Conservation (phyloP, 2,113 vertebrate genomes). For the Tychaedon coryphoeus region DNA sequence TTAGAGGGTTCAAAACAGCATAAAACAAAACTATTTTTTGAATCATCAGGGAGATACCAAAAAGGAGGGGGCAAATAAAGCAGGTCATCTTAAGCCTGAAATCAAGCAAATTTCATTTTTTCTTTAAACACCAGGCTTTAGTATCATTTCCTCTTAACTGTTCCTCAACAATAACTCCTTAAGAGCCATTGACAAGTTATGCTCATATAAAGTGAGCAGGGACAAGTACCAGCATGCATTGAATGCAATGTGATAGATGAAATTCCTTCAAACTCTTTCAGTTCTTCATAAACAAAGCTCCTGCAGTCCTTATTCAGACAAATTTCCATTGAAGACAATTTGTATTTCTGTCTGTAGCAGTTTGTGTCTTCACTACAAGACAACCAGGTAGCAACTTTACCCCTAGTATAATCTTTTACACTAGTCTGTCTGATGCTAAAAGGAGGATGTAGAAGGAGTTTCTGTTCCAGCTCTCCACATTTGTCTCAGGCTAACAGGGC, state of each 20-base stretch:
- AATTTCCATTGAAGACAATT: background rate
- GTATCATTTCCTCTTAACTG: background rate
- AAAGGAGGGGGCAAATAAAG: fast-evolving
- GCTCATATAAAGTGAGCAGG: background rate
- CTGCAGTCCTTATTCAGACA: background rate
- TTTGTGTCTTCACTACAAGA: background rate
- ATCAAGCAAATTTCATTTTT: background rate
- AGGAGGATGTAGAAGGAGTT: background rate
- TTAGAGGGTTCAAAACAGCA: background rate
- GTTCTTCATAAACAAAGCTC: background rate
- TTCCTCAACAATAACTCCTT: background rate
- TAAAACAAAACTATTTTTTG: background rate
- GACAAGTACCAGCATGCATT: background rate
- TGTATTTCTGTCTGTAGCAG: background rate
- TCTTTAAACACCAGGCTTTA: background rate
- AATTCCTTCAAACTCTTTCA: background rate
- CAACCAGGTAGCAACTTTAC: background rate
- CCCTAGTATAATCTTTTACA: background rate
- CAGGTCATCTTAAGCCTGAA: background rate
- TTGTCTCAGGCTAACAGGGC: background rate
- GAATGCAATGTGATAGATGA: background rate
- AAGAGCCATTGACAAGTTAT: background rate
- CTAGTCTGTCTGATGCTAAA: background rate
- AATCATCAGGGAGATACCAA: background rate
- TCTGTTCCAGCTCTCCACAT: background rate